Percentiles rank a stretch among this genome's conserved stretches.
Evolutionary conservation across 30 jellyfish, hydroid and myxozoan species (phyloP).

Genomic region (Aurelia sp.): DNA sequence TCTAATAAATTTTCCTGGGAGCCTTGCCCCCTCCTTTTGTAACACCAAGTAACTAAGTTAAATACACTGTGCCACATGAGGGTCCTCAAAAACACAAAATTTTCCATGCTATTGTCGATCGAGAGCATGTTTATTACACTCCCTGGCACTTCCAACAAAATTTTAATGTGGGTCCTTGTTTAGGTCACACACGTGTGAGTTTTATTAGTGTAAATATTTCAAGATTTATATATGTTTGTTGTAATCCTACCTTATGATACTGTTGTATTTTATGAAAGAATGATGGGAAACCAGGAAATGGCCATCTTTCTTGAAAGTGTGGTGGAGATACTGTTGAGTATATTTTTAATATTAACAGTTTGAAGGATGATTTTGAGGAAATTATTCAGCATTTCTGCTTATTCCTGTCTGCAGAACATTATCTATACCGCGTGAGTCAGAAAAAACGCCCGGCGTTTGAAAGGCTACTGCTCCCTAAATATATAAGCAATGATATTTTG

Average conservation of each 20-base stretch:
- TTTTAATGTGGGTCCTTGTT: background rate
- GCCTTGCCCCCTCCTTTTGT: background rate
- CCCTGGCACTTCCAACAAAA: too few relatives aligned
- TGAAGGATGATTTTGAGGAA: background rate
- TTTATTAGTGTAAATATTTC: too few relatives aligned
- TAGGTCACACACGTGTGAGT: background rate
- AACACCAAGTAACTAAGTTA: background rate
- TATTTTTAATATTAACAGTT: background rate
- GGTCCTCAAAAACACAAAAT: background rate
- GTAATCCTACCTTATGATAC: background rate
- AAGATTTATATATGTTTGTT: background rate
- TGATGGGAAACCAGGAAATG: background rate
- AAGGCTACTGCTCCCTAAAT: too few relatives aligned
- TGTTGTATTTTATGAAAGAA: background rate
- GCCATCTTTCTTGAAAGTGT: too few relatives aligned
- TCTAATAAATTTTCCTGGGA: background rate
- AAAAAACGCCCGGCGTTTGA: too few relatives aligned
- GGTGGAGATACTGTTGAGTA: background rate
- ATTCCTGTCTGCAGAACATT: background rate
- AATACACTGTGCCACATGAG: background rate
- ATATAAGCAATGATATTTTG: too few relatives aligned
- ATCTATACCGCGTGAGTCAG: too few relatives aligned
- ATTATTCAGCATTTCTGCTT: background rate
- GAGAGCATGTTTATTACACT: background rate
- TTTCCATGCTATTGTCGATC: background rate